phyloP scores from a whole-genome alignment of 2,797 vertebrate genomes.

The Mastacembelus armatus region DNA sequence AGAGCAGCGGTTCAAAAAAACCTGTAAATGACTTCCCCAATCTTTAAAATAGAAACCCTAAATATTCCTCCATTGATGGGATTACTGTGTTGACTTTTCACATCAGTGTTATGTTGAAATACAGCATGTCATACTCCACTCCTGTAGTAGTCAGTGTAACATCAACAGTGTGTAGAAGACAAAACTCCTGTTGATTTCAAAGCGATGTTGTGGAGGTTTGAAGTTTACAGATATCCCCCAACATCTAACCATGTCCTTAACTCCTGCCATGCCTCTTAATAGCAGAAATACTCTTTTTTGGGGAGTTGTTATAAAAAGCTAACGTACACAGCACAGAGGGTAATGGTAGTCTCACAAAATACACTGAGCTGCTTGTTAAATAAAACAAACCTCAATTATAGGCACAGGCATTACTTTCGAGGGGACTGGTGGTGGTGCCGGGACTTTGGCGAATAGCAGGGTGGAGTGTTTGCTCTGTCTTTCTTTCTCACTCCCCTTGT shows the following conservation, averaged over 20 bases:
- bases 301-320: conserved; percentile 75
- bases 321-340: conserved; percentile 68
- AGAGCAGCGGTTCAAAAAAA: conserved; percentile 60
- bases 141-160: conserved; percentile 18
- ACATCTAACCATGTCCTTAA: conserved; percentile 45
- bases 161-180: conserved; percentile 15
- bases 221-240: conserved; percentile 31
- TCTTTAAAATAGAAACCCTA: conserved; percentile 64
- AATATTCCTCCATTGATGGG: conserved; percentile 51
- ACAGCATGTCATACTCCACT: conserved; percentile 6
- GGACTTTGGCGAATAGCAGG: conserved; percentile 71
- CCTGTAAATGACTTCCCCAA: conserved; percentile 55
- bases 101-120: conserved; percentile 36
- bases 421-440: conserved; percentile 65
- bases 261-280: conserved; percentile 56
- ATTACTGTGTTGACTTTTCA: conserved; percentile 49
- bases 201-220: conserved; percentile 32
- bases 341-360: conserved; percentile 77
- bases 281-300: conserved; percentile 69
- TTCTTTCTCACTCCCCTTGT: conserved; percentile 58
- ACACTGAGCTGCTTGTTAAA: conserved; percentile 70
- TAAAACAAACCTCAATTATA: conserved; percentile 81
- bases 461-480: conserved; percentile 78
- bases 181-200: conserved; percentile 22
- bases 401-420: conserved; percentile 73